phyloP scores from a whole-genome alignment of 1,140 invertebrate genomes.

The Bombyx mori region ASM3026992v2 NC_085130.1:3114501-3115000 shows the following conservation, averaged over 20 bases:
- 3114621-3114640: slow-evolving; percentile 1
- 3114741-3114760: not conserved
- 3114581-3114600: too few species aligned
- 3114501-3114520: slow-evolving; percentile 5
- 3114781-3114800: too few species aligned
- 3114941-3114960: slow-evolving; percentile 1
- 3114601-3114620: slow-evolving; percentile 6
- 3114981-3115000: not conserved
- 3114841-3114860: slow-evolving; percentile 10
- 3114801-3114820: slow-evolving; percentile 2
- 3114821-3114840: slow-evolving; percentile 23
- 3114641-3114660: slow-evolving; percentile 10
- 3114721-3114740: slow-evolving; percentile 7
- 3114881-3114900: slow-evolving; percentile 2
- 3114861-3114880: slow-evolving; percentile 8
- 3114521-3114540: slow-evolving; percentile 9
- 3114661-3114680: slow-evolving; percentile 28
- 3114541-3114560: slow-evolving; percentile 26
- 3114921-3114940: slow-evolving; percentile 17
- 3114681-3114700: slow-evolving; percentile 23
- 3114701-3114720: slow-evolving; percentile 20
- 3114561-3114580: slow-evolving; percentile 13
- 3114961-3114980: not conserved
- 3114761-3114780: too few species aligned
- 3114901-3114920: too few species aligned